Percentiles rank a stretch among this genome's conserved stretches.
Evolutionary conservation across 1,140 invertebrate species (phyloP).

Genomic region (Hirudo medicinalis): DNA sequence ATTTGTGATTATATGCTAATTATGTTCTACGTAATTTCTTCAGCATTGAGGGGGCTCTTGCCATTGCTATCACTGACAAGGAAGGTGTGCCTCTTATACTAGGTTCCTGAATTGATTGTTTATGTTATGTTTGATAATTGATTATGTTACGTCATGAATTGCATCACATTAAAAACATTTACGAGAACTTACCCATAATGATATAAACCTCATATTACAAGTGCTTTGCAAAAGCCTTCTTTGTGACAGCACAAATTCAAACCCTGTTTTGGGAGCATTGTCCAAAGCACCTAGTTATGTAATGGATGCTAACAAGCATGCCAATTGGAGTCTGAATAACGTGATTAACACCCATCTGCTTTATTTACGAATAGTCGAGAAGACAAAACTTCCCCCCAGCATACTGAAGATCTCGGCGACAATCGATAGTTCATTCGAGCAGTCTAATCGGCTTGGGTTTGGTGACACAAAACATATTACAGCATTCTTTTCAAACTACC

Average conservation of each 20-base stretch:
- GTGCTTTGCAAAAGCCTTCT: not conserved
- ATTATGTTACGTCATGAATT: not conserved
- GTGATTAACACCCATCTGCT: too few species aligned
- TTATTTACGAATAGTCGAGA: too few species aligned
- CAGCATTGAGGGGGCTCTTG: not conserved
- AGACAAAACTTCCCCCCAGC: too few species aligned
- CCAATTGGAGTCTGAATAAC: too few species aligned
- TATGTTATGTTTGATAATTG: too few species aligned
- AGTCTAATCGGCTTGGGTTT: conserved; percentile 5
- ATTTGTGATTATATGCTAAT: too few species aligned
- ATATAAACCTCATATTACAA: not conserved
- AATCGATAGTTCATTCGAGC: not conserved
- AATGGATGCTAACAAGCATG: too few species aligned
- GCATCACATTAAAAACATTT: not conserved
- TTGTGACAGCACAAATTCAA: too few species aligned
- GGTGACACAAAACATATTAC: not conserved
- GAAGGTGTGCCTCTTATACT: not conserved
- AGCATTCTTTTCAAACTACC: not conserved
- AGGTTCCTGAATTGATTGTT: not conserved
- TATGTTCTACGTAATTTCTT: too few species aligned
- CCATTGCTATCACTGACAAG: conserved; percentile 5
- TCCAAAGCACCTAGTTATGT: too few species aligned
- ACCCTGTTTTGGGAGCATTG: too few species aligned
- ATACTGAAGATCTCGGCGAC: too few species aligned
- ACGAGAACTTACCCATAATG: not conserved